A percentile compares a stretch with the other conserved stretches of the same genome.
These are phyloP conservation scores for Zoanthus sociatus DNA, from an alignment of 92 coral and sea anemone species.

Conservation along the genomic window DNA sequence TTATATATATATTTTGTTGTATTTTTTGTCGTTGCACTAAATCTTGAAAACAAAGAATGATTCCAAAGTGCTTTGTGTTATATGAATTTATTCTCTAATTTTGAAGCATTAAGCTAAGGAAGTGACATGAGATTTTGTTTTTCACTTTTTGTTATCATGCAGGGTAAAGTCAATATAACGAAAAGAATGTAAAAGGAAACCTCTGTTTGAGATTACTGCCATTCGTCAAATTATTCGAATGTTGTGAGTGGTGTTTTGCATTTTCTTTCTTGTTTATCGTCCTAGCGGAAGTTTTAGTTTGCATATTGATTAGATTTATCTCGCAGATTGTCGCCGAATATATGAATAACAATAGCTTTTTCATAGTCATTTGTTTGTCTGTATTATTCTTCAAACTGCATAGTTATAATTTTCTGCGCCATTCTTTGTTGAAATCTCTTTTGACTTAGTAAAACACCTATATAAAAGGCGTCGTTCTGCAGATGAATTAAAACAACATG, in stretches of 20 bases:
- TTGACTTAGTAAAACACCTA: not conserved
- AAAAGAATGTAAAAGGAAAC: not conserved
- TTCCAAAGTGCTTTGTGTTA: not conserved
- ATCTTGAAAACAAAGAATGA: not conserved
- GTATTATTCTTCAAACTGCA: not conserved
- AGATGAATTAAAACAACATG: not conserved
- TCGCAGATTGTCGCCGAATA: slow-evolving; percentile 13
- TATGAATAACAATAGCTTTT: slow-evolving; percentile 34
- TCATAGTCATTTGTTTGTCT: not conserved
- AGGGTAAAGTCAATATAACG: not conserved
- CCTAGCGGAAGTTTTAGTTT: slow-evolving; percentile 34
- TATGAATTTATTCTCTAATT: not conserved
- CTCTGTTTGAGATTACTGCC: not conserved
- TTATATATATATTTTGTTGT: not conserved
- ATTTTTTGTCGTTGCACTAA: slow-evolving; percentile 13
- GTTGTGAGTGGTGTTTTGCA: not conserved
- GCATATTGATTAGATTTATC: slow-evolving; percentile 8
- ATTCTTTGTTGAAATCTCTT: not conserved
- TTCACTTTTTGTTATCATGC: not conserved
- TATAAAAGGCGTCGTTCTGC: not conserved
- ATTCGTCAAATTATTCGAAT: no score
- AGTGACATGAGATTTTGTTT: not conserved
- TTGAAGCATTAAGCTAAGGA: no score
- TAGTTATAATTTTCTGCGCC: not conserved
- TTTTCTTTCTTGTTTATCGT: not conserved